Conservation (phyloP, 1,140 invertebrate species). For the Brachionus calyciflorus region DNA sequence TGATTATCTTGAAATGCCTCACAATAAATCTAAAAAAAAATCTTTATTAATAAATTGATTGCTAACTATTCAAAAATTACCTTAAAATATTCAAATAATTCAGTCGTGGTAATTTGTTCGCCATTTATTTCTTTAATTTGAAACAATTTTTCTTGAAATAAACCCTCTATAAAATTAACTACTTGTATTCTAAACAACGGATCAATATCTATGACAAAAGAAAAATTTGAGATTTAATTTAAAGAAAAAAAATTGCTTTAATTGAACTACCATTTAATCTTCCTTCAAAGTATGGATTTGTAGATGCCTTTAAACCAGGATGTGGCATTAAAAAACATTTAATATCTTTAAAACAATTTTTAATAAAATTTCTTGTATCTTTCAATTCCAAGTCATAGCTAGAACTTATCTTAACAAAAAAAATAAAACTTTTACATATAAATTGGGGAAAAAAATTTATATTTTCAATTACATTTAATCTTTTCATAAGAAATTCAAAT, state of each 20-base stretch:
- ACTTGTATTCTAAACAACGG: slow-evolving; percentile 83
- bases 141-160: slow-evolving; percentile 85
- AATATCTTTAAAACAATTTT: slow-evolving; percentile 88
- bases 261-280: slow-evolving; percentile 73
- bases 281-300: slow-evolving; percentile 91
- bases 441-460: slow-evolving; percentile 66
- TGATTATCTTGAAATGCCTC: slow-evolving; percentile 92
- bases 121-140: slow-evolving; percentile 89
- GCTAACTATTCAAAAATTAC: too few species aligned
- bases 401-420: slow-evolving; percentile 57
- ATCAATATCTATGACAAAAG: slow-evolving; percentile 93
- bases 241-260: too few species aligned
- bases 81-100: slow-evolving; percentile 94
- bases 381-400: slow-evolving; percentile 87
- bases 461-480: slow-evolving; percentile 84
- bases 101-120: slow-evolving; percentile 83
- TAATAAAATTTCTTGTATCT: slow-evolving; percentile 85
- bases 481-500: slow-evolving; percentile 75
- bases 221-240: too few species aligned
- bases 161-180: slow-evolving; percentile 76
- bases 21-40: slow-evolving; percentile 85
- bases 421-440: too few species aligned
- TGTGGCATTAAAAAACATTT: slow-evolving; percentile 96
- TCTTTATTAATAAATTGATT: slow-evolving; percentile 69
- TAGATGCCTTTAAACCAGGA: slow-evolving; percentile 91